These are phyloP conservation scores for Coptodon bakossiorum DNA, from an alignment of 2,113 vertebrate species.

Conservation along the genomic window DNA sequence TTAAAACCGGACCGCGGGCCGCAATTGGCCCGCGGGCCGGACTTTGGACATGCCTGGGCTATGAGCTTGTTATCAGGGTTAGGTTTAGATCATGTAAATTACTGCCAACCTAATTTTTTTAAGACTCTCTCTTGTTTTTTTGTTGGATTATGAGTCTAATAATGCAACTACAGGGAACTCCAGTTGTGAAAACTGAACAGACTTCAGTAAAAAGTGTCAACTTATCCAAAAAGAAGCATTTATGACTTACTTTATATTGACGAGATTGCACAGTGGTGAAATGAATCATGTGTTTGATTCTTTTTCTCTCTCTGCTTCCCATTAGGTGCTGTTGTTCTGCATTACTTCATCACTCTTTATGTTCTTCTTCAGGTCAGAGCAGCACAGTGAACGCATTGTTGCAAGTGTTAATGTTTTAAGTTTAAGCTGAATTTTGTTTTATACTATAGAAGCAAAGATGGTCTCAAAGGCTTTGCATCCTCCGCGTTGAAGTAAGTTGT, in stretches of 20 bases:
- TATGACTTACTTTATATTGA: neutral
- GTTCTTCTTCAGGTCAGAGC: conserved; percentile 74
- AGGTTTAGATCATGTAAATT: neutral
- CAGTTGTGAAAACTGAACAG: neutral
- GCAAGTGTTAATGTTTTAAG: neutral
- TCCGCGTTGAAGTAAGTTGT: conserved; percentile 92
- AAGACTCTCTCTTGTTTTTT: neutral
- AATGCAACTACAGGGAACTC: neutral
- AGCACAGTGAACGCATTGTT: neutral
- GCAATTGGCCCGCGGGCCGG: too few relatives aligned
- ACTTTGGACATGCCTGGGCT: too few relatives aligned
- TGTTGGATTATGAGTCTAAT: neutral
- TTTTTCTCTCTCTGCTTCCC: neutral
- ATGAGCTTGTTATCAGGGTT: neutral
- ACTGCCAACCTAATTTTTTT: neutral
- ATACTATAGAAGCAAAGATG: conserved; percentile 85
- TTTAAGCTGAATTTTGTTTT: conserved; percentile 1
- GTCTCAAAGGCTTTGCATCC: conserved; percentile 94
- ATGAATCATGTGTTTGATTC: neutral
- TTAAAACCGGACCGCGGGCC: too few relatives aligned
- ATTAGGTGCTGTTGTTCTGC: conserved; percentile 74
- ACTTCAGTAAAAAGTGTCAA: neutral
- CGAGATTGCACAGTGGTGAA: neutral
- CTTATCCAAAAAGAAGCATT: neutral
- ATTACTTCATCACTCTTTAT: conserved; percentile 73